A percentile compares a stretch with the other conserved stretches of the same genome.
phyloP scores from a whole-genome alignment of 2,888 invertebrate genomes.

The Gymnoscelis rufifasciata region DNA sequence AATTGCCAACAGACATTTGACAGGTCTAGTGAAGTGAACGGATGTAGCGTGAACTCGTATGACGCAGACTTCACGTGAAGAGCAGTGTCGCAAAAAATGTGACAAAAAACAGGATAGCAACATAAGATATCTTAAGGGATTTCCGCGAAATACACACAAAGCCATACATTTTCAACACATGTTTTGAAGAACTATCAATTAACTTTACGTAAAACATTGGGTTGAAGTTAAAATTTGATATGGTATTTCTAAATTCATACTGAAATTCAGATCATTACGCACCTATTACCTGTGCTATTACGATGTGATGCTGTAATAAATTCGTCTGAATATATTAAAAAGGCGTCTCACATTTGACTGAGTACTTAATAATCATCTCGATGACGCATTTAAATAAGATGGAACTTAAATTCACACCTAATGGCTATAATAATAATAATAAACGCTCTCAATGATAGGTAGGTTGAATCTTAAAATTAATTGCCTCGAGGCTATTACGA shows the following conservation, averaged over 20 bases:
- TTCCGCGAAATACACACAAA: conserved; percentile 14
- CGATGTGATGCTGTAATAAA: too few species aligned
- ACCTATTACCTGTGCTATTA: too few species aligned
- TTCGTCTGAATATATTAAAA: too few species aligned
- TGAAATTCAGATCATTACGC: too few species aligned
- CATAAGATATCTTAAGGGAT: conserved; percentile 15
- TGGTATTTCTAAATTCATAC: too few species aligned
- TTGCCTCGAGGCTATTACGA: background rate
- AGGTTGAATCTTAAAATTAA: background rate
- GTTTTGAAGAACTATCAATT: too few species aligned
- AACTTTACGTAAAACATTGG: too few species aligned
- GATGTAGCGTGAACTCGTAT: conserved; percentile 25
- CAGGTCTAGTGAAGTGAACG: conserved; percentile 22
- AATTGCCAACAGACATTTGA: conserved; percentile 25
- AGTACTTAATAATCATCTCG: too few species aligned
- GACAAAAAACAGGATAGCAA: conserved; percentile 21
- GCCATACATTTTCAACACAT: too few species aligned
- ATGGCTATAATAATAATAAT: background rate
- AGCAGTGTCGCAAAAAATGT: conserved; percentile 9
- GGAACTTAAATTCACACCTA: background rate
- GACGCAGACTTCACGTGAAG: conserved; percentile 19
- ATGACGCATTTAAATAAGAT: background rate
- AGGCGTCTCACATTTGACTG: too few species aligned
- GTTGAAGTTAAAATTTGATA: too few species aligned
- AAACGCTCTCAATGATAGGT: background rate